Evolutionary conservation across 2,888 invertebrate species (phyloP), one percentile per base, ranked within the genome.

Genomic region (Nomada flava): DNA sequence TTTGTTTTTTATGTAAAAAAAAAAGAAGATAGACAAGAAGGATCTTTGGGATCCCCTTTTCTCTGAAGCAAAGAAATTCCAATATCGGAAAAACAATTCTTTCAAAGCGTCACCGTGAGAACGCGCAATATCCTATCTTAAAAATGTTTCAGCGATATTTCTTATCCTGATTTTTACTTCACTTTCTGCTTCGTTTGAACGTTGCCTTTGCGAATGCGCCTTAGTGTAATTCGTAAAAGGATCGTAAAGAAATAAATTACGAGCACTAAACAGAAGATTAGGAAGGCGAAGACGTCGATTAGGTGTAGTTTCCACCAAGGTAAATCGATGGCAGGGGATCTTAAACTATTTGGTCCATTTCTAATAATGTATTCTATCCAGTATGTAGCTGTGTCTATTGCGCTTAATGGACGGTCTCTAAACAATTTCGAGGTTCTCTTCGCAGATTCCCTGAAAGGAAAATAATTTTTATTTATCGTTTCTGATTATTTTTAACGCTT

Each of bases 331-430:
- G 88, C 86, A 11, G 90, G 86, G 1, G 92, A 90, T 83, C 80
- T 85, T 11, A 93, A 76, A 2, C 80, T 75, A 68, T 90, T 63
- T 1, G 79, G 82, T 0, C 92, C 92, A 63, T 92, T 88, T 83
- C 89, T 88, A 57, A 91, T 87, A 15, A 92, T 86, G 64, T 91
- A 92, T 81, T 92, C 92, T 26, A 91, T 79, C 92, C 92, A 92
- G 76, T 84, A 92, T 57, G 64, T 86, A 0, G 91, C 90, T 0
- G 86, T 89, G 4, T 92, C 89, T 76, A 88, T 71, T 0, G 91
- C 76, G 29, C 62, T 90, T 75, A 88, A 76, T 0, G 92, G 92
- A 65, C 92, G 89, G 75, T 93, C 92, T 13, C 84, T 79, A 57
- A 93, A 93, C 47, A 76, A 7, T 10, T 23, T 18, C 0, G 90